A percentile compares a stretch with the other conserved stretches of the same genome.
These are phyloP conservation scores for Accipiter cooperii DNA, from an alignment of 2,113 vertebrate genomes.

Conservation along the genomic window DNA sequence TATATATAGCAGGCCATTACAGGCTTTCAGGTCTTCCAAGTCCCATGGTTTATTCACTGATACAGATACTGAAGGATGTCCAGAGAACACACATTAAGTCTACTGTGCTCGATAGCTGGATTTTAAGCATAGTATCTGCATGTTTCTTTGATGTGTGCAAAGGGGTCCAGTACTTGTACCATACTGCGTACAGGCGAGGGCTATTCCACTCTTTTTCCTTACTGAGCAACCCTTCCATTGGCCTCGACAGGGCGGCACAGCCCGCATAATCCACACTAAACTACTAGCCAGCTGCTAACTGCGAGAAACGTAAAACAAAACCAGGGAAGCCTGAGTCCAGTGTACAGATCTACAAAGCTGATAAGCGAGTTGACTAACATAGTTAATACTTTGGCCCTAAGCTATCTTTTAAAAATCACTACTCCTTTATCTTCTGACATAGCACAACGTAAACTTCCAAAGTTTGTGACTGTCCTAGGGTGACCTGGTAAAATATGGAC, in stretches of 20 bases:
- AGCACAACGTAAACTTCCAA: background rate
- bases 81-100: background rate
- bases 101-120: background rate
- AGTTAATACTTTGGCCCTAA: background rate
- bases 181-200: background rate
- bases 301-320: background rate
- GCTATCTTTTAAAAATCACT: background rate
- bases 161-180: background rate
- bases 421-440: background rate
- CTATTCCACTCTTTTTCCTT: background rate
- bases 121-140: background rate
- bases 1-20: background rate
- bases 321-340: background rate
- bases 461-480: background rate
- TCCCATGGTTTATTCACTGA: background rate
- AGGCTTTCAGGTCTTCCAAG: background rate
- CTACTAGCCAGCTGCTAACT: background rate
- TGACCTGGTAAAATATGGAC: background rate
- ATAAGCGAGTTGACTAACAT: background rate
- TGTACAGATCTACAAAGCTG: background rate
- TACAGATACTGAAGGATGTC: background rate
- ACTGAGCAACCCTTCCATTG: background rate
- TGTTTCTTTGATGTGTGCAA: background rate
- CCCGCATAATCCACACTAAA: background rate
- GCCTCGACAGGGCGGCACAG: background rate